phyloP scores from a whole-genome alignment of 2,113 vertebrate species.

The Pavo muticus region DNA sequence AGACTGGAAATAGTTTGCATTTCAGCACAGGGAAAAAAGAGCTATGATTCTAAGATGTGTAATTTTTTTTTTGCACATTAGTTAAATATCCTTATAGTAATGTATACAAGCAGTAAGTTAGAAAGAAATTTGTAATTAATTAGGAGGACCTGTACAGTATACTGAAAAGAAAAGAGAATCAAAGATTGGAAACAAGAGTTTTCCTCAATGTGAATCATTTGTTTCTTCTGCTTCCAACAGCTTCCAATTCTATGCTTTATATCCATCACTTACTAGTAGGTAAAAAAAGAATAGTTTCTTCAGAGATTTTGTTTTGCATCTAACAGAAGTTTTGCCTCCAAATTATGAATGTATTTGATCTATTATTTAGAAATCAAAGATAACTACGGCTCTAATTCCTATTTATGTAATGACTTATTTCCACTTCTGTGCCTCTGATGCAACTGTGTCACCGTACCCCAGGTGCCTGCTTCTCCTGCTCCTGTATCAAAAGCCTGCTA shows the following conservation, averaged over 20 bases:
- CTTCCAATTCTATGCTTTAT: background rate
- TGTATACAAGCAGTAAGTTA: background rate
- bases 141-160: background rate
- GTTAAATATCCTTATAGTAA: background rate
- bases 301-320: background rate
- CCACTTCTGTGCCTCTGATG: background rate
- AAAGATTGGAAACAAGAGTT: background rate
- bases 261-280: background rate
- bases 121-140: background rate
- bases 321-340: background rate
- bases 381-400: background rate
- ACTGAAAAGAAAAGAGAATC: background rate
- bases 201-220: background rate
- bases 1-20: background rate
- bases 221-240: background rate
- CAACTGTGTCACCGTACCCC: background rate
- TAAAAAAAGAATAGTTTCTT: background rate
- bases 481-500: background rate
- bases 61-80: background rate
- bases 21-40: background rate
- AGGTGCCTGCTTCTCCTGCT: background rate
- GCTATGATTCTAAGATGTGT: background rate
- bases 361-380: background rate
- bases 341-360: background rate
- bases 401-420: background rate